Evolutionary conservation across 2,797 vertebrate species (phyloP).

Genomic region (Netta rufina): DNA sequence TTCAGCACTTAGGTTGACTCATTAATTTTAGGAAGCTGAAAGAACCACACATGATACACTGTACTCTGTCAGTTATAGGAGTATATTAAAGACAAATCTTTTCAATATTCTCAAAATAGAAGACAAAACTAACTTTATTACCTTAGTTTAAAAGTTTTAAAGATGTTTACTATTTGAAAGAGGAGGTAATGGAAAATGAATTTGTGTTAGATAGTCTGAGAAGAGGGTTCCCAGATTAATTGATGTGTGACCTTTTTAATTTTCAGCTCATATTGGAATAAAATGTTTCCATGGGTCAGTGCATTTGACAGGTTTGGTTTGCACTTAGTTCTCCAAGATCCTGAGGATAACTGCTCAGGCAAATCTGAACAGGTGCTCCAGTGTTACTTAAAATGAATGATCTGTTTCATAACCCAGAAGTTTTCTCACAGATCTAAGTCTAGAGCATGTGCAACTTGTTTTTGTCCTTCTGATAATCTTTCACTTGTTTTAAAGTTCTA

Average conservation of each 20-base stretch:
- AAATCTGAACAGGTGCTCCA: background rate
- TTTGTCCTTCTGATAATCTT: background rate
- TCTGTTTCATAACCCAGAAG: background rate
- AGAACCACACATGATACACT: background rate
- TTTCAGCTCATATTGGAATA: background rate
- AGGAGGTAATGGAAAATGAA: background rate
- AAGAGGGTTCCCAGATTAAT: background rate
- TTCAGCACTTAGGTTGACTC: background rate
- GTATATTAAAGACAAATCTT: background rate
- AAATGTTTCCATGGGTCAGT: background rate
- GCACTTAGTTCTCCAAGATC: background rate
- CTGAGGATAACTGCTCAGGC: background rate
- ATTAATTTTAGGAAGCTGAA: background rate
- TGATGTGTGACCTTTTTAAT: background rate
- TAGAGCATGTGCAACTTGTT: background rate
- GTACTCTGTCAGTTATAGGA: background rate
- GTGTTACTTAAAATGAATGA: background rate
- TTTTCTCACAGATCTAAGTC: background rate
- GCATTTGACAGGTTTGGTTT: background rate
- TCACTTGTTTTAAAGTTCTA: background rate
- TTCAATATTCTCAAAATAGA: background rate
- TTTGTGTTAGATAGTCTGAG: background rate
- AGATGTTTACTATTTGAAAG: background rate
- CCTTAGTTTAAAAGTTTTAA: background rate
- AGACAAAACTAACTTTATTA: background rate